phyloP scores from a whole-genome alignment of 2,113 vertebrate genomes.

The Lates calcarifer region DNA sequence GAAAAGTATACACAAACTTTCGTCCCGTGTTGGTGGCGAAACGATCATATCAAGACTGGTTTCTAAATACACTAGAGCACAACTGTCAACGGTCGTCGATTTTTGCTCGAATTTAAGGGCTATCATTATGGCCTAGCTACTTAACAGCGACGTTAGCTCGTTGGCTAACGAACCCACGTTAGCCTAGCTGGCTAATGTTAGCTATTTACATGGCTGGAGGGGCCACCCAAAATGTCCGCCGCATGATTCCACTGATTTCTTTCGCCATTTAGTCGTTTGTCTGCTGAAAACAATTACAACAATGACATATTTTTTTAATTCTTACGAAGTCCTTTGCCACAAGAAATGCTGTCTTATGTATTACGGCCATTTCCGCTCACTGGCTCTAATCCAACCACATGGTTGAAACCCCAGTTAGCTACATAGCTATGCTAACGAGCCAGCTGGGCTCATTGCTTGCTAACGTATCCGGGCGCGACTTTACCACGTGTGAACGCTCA shows the following conservation, averaged over 20 bases:
- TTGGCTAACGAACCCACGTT: slow-evolving; percentile 51
- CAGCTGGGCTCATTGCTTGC: slow-evolving; percentile 40
- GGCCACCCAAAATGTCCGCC: slow-evolving; percentile 87
- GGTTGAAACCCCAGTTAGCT: slow-evolving; percentile 75
- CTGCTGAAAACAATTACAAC: fast-evolving
- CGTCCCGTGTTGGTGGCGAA: fast-evolving
- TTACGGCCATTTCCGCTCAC: slow-evolving; percentile 25
- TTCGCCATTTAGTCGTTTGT: slow-evolving; percentile 6
- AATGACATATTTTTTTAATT: fast-evolving
- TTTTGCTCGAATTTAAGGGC: slow-evolving; percentile 14
- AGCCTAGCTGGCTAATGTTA: slow-evolving; percentile 49
- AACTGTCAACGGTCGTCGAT: neutral
- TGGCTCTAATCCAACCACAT: slow-evolving; percentile 88
- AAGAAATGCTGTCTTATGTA: neutral
- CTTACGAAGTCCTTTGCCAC: fast-evolving
- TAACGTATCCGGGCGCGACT: slow-evolving; percentile 66
- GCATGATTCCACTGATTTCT: slow-evolving; percentile 45
- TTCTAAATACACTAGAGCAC: fast-evolving
- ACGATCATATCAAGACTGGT: fast-evolving
- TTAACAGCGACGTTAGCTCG: slow-evolving; percentile 7
- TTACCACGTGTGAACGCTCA: slow-evolving; percentile 77
- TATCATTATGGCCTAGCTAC: slow-evolving; percentile 46
- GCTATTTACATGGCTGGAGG: slow-evolving; percentile 69
- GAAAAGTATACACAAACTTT: fast-evolving
- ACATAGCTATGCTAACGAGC: slow-evolving; percentile 58